A percentile compares a stretch with the other conserved stretches of the same genome.
Evolutionary conservation across 1,140 invertebrate genomes (phyloP).

Genomic region (Drosophila varians): DNA sequence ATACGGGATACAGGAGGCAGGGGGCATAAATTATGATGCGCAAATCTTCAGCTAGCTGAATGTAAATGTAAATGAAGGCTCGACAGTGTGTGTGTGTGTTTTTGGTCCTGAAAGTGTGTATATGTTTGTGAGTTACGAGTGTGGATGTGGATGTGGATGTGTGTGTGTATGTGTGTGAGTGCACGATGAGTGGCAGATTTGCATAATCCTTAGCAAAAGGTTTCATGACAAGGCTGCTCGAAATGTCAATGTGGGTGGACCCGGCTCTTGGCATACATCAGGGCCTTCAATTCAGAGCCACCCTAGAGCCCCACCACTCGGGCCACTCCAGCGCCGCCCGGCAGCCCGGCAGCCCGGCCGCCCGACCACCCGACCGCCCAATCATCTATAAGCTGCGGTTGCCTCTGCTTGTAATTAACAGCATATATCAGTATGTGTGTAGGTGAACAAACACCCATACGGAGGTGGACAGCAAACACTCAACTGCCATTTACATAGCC

Average conservation of each 20-base stretch:
- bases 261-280: slow-evolving; percentile 29
- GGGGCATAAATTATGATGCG: slow-evolving; percentile 79
- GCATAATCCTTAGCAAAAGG: slow-evolving; percentile 80
- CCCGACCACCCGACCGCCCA: slow-evolving; percentile 8
- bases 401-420: slow-evolving; percentile 74
- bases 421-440: slow-evolving; percentile 21
- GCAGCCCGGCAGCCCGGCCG: no score
- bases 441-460: slow-evolving; percentile 13
- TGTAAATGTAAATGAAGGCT: slow-evolving; percentile 80
- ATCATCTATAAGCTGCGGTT: slow-evolving; percentile 60
- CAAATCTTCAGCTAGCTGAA: slow-evolving; percentile 81
- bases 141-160: slow-evolving; percentile 1
- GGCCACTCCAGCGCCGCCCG: slow-evolving; percentile 22
- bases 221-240: slow-evolving; percentile 77
- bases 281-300: slow-evolving; percentile 11
- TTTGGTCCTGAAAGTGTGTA: slow-evolving; percentile 2
- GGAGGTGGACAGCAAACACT: slow-evolving; percentile 20
- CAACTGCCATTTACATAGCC: slow-evolving; percentile 77
- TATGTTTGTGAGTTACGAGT: slow-evolving; percentile 11
- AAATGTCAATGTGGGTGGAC: slow-evolving; percentile 71
- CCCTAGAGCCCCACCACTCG: slow-evolving; percentile 4
- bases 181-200: slow-evolving; percentile 78
- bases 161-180: slow-evolving; percentile 44
- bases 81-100: slow-evolving; percentile 19
- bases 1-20: no score